Percentiles rank a stretch among this genome's conserved stretches.
These are phyloP conservation scores for Cyrtonyx montezumae DNA, from an alignment of 2,113 vertebrate species.

Conservation along the genomic window DNA sequence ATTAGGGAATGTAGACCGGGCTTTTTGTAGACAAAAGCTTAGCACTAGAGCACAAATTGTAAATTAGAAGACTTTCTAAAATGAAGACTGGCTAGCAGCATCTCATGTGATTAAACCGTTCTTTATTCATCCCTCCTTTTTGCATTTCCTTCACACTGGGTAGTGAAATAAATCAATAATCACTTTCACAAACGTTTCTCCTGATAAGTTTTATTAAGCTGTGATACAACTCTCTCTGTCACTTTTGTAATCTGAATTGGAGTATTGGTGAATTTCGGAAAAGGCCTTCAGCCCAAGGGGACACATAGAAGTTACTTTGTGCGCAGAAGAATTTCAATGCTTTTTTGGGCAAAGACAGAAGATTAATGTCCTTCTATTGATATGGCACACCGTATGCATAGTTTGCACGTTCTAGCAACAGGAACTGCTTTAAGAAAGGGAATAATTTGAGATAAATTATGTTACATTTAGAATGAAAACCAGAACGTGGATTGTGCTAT, in stretches of 20 bases:
- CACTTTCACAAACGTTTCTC: not conserved
- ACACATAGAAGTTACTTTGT: not conserved
- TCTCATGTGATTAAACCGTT: not conserved
- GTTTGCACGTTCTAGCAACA: constrained; percentile 17
- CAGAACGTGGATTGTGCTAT: not conserved
- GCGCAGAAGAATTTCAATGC: not conserved
- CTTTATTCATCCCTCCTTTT: not conserved
- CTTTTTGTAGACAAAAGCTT: not conserved
- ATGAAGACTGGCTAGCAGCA: not conserved
- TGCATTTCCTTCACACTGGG: not conserved
- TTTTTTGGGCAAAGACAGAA: not conserved
- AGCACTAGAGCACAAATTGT: not conserved
- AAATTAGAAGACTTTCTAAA: not conserved
- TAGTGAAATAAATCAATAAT: not conserved
- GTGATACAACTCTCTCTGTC: not conserved
- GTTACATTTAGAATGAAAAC: constrained; percentile 43
- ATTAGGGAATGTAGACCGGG: not conserved
- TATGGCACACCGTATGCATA: not conserved
- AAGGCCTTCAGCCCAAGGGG: not conserved
- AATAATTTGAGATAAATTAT: constrained; percentile 46
- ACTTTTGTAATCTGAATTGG: not conserved
- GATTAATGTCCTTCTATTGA: not conserved
- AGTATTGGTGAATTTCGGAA: not conserved
- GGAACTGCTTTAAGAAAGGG: constrained; percentile 4
- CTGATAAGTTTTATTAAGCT: not conserved